Conservation (phyloP, 2,797 vertebrate genomes). For the Channallabes apus region DNA sequence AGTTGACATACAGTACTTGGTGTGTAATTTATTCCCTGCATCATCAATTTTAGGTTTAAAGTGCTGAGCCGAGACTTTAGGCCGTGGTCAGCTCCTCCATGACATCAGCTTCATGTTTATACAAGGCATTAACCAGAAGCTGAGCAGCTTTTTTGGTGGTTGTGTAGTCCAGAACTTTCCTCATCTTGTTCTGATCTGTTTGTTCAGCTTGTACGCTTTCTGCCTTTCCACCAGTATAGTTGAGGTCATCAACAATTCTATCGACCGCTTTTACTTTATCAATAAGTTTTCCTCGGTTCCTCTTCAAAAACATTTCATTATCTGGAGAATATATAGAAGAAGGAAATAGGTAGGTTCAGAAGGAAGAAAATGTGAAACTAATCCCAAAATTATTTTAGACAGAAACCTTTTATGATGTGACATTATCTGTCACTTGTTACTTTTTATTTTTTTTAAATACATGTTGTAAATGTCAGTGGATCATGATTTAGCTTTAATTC, state of each 20-base stretch:
- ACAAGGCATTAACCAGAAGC: constrained; percentile 3
- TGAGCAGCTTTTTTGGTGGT: constrained; percentile 24
- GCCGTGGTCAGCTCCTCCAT: constrained; percentile 3
- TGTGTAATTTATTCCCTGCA: neutral
- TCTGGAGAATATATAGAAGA: neutral
- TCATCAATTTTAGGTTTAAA: neutral
- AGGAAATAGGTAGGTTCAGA: too few species aligned
- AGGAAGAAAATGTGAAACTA: neutral
- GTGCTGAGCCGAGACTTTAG: neutral
- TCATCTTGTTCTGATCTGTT: constrained; percentile 27
- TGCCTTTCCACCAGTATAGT: neutral
- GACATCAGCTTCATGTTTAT: neutral
- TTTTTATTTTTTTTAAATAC: neutral
- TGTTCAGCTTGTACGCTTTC: neutral
- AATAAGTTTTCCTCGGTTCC: neutral
- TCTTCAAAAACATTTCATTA: neutral
- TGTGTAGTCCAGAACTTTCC: constrained; percentile 8
- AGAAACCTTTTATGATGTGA: neutral
- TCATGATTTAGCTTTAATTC: neutral
- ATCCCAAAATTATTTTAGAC: neutral
- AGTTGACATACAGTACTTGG: neutral
- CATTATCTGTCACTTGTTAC: neutral
- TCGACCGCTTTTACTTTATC: neutral
- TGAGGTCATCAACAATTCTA: neutral
- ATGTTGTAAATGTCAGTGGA: neutral